Evolutionary conservation across 2,797 vertebrate species (phyloP).

Genomic region (Schizopygopsis pylzovi): DNA sequence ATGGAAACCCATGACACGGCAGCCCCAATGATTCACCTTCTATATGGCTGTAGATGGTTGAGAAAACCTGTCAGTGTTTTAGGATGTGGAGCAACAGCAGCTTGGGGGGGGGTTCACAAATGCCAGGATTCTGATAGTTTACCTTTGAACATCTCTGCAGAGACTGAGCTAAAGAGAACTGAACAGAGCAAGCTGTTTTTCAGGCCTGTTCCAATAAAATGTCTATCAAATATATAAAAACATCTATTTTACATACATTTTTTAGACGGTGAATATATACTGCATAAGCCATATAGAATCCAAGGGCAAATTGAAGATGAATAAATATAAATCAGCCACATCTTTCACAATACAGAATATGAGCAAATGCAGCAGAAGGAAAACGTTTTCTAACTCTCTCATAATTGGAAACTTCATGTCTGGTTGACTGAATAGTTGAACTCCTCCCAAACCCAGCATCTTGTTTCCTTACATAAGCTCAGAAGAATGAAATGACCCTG

Average conservation of each 20-base stretch:
- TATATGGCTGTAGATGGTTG: constrained; percentile 30
- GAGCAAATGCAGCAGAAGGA: neutral
- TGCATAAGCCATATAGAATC: neutral
- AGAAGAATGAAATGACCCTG: neutral
- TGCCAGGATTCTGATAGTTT: constrained; percentile 22
- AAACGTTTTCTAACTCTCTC: constrained; percentile 17
- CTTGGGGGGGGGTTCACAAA: constrained; percentile 29
- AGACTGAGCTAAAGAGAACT: neutral
- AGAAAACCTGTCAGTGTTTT: constrained; percentile 43
- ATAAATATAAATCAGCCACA: neutral
- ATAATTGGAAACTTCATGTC: constrained; percentile 11
- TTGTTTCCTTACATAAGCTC: constrained; percentile 26
- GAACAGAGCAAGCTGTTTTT: neutral
- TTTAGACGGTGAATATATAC: neutral
- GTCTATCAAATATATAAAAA: neutral
- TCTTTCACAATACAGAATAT: neutral
- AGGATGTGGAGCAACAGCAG: constrained; percentile 6
- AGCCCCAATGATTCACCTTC: constrained; percentile 40
- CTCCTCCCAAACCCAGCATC: constrained; percentile 12
- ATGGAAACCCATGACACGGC: constrained; percentile 28
- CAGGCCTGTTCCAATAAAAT: neutral
- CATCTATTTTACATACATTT: neutral
- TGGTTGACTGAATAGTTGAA: neutral
- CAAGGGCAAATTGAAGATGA: constrained; percentile 21
- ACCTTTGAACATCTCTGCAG: constrained; percentile 23